Percentiles rank a stretch among this genome's conserved stretches.
Evolutionary conservation across 2,888 invertebrate species (phyloP).

Genomic region (Campopleginae sp.): DNA sequence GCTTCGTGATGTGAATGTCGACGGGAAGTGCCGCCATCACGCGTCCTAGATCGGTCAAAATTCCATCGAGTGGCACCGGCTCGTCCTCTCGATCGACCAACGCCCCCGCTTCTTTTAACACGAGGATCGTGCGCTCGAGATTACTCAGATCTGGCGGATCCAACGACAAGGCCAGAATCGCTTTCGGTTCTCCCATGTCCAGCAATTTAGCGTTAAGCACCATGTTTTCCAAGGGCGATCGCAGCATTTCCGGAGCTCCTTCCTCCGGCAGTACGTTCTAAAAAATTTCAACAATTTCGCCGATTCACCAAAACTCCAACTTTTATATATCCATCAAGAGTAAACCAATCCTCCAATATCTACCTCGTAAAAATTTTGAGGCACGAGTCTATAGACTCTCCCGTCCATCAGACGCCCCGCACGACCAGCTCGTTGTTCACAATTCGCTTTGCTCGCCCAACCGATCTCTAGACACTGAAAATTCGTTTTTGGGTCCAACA

Average conservation of each 20-base stretch:
- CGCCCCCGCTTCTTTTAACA: constrained; percentile 95
- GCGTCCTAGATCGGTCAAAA: constrained; percentile 93
- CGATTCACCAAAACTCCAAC: not conserved
- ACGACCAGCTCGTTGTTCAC: constrained; percentile 95
- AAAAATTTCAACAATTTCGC: constrained; percentile 48
- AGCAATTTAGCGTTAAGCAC: constrained; percentile 93
- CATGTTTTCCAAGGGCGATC: constrained; percentile 92
- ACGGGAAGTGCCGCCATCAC: constrained; percentile 94
- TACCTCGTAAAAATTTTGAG: constrained; percentile 88
- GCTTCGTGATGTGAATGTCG: constrained; percentile 92
- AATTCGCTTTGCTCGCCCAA: constrained; percentile 96
- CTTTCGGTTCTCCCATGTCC: constrained; percentile 92
- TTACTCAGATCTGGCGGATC: constrained; percentile 94
- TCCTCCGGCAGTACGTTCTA: constrained; percentile 84
- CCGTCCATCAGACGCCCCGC: constrained; percentile 95
- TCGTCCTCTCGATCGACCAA: constrained; percentile 87
- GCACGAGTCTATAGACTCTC: constrained; percentile 93
- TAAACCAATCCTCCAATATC: not conserved
- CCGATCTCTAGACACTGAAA: constrained; percentile 91
- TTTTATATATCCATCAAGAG: not conserved
- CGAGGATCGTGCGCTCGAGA: constrained; percentile 92
- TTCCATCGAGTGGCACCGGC: constrained; percentile 89
- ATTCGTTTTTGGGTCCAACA: constrained; percentile 91
- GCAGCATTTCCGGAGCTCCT: constrained; percentile 90
- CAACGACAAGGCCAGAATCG: constrained; percentile 92